A percentile compares a stretch with the other conserved stretches of the same genome.
These are phyloP conservation scores for Simalia tracyae DNA, from an alignment of 2,797 vertebrate genomes.

Conservation along the genomic window DNA sequence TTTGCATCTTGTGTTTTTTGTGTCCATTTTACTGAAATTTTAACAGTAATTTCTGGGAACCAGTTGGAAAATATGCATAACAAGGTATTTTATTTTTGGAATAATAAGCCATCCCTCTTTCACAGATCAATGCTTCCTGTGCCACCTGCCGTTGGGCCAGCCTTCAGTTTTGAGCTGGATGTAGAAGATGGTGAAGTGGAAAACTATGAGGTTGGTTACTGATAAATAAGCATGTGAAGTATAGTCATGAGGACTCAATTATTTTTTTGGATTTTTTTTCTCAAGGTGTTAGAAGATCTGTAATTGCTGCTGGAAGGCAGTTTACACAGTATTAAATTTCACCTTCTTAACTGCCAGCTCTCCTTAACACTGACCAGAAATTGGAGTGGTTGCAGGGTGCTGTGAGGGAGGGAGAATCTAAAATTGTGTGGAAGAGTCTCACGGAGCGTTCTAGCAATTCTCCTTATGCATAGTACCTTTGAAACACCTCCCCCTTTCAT, in stretches of 20 bases:
- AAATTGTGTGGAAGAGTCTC: background rate
- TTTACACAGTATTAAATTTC: background rate
- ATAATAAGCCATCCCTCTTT: constrained; percentile 21
- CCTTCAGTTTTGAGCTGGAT: constrained; percentile 95
- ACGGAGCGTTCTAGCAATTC: background rate
- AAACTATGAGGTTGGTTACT: constrained; percentile 92
- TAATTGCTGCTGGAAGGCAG: background rate
- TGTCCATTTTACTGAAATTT: background rate
- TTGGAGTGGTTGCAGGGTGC: background rate
- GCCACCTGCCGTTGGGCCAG: constrained; percentile 89
- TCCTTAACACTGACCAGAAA: background rate
- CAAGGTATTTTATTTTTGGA: background rate
- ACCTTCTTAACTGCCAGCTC: no score
- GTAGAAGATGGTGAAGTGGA: constrained; percentile 98
- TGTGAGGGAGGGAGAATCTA: background rate
- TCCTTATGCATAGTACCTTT: background rate
- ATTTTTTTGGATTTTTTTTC: background rate
- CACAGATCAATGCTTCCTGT: constrained; percentile 94
- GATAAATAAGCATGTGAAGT: background rate
- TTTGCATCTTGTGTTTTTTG: background rate
- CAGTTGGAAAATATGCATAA: background rate
- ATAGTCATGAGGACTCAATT: background rate
- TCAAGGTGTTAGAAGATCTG: background rate
- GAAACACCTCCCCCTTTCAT: background rate
- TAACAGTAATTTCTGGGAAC: background rate